Base-by-base conservation (phyloP, 2,797 vertebrate species). In the Poecile montanus region DNA sequence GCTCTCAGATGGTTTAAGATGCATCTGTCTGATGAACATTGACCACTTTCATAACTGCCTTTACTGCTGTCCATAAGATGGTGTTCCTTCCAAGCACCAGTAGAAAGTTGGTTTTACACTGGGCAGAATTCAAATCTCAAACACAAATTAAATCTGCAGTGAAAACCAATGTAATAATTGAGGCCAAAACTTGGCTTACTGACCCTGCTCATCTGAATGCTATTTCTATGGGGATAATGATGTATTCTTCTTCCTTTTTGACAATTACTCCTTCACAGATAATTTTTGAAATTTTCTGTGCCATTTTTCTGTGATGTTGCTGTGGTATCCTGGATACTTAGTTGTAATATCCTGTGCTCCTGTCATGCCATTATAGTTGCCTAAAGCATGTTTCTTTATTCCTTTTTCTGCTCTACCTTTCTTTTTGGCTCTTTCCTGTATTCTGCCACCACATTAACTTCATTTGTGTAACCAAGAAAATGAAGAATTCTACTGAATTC, bases 281-380 rank as follows among this genome's bases (percentile, higher is more conserved):
- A 74, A 93, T 94, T 96, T 95, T 83, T 91, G 48, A 70, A 80
- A 77, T 90, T 84, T 88, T 88, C 66, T 62, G 50, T 92, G 75
- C 85, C 77, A 21, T 87, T 82, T 81, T 88, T 70, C 73, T 88
- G 68, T 88, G 85, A 91, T 85, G 60, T 81, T 91, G 74, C 53
- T 36, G 26, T 85, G 94, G 91, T 91, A 84, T 94, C 96, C 90
- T 94, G 83, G 93, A 94, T 95, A 95, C 91, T 91, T 86, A 36
- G 19, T 91, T 88, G n/a, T 63, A 88, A 82, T 91, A 86, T 56
- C 78, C 83, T 78, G 42, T 82, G 60, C 75, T 95, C 45, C 63
- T 80, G 13, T 85, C 92, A 93, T 23, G 67, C 86, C 81, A 80
- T 91, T 96, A 91, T 71, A 87, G 88, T 71, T 91, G 74, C 88